A percentile compares a stretch with the other conserved stretches of the same genome.
These are phyloP conservation scores for Drosophila setifemur DNA, from an alignment of 1,140 invertebrate genomes.

Conservation along the genomic window DNA sequence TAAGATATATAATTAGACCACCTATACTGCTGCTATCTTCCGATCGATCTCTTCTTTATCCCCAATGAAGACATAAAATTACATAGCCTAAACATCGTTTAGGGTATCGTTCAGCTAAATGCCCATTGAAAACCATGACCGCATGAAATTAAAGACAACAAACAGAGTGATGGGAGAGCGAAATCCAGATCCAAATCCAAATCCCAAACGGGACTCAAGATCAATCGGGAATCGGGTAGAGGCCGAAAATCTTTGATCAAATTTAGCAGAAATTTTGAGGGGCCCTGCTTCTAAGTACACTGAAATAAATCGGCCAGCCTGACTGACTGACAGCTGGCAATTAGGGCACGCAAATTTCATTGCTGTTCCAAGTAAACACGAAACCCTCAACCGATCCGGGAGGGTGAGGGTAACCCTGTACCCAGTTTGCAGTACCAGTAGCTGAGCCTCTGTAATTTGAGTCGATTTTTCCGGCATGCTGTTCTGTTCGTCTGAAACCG, in stretches of 20 bases:
- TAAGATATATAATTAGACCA: constrained; percentile 46
- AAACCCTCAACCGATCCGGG: constrained; percentile 34
- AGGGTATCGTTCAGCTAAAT: constrained; percentile 49
- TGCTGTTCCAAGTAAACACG: constrained; percentile 55
- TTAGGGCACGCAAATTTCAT: constrained; percentile 64
- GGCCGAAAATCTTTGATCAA: constrained; percentile 30
- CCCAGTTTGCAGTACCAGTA: constrained; percentile 29
- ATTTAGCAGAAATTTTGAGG: constrained; percentile 64
- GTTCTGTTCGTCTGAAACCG: constrained; percentile 42
- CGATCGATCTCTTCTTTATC: constrained; percentile 35
- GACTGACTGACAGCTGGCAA: constrained; percentile 54
- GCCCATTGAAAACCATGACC: constrained; percentile 35
- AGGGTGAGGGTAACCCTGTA: constrained; percentile 34
- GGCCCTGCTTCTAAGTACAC: constrained; percentile 15
- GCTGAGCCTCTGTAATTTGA: constrained; percentile 65
- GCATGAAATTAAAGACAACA: constrained; percentile 67
- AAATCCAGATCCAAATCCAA: too few relatives aligned
- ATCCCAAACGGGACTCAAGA: constrained; percentile 35
- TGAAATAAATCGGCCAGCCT: constrained; percentile 19
- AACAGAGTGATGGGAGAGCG: constrained; percentile 6
- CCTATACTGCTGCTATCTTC: constrained; percentile 42
- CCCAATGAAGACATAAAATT: constrained; percentile 44
- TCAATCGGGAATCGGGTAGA: constrained; percentile 46
- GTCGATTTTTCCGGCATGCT: constrained; percentile 77
- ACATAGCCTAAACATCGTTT: constrained; percentile 47